phyloP scores from a whole-genome alignment of 2,888 invertebrate genomes.

The Scaptodrosophila latifasciaeformis region DNA sequence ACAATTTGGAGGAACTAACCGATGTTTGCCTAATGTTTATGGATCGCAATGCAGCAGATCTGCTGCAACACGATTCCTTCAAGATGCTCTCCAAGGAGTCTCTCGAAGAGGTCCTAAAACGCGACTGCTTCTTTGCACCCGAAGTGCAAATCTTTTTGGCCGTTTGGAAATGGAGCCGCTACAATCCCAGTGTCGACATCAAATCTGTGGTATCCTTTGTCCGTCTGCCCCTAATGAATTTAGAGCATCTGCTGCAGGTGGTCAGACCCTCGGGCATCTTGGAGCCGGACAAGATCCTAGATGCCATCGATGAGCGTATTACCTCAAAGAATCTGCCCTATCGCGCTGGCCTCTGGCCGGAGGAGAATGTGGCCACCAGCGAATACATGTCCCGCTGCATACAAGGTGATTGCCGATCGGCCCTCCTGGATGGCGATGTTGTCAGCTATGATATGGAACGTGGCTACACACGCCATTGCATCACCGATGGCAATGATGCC shows the following conservation, averaged over 20 bases:
- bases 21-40: conserved; percentile 92
- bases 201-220: conserved; percentile 79
- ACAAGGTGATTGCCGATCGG: conserved; percentile 91
- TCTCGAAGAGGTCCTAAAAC: conserved; percentile 87
- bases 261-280: conserved; percentile 92
- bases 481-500: conserved; percentile 81
- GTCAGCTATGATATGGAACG: conserved; percentile 93
- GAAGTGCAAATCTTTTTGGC: conserved; percentile 97
- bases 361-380: conserved; percentile 92
- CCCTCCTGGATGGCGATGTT: conserved; percentile 92
- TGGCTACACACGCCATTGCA: conserved; percentile 92
- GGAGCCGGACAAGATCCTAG: conserved; percentile 91
- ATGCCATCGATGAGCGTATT: conserved; percentile 93
- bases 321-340: conserved; percentile 88
- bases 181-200: conserved; percentile 80
- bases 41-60: conserved; percentile 90
- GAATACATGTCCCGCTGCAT: conserved; percentile 90
- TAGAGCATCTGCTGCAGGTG: conserved; percentile 89
- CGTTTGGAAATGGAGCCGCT: conserved; percentile 89
- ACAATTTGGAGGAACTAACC: conserved; percentile 80
- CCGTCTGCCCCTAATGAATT: conserved; percentile 90
- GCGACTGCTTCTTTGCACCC: conserved; percentile 97
- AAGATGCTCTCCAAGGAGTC: conserved; percentile 85
- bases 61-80: conserved; percentile 90
- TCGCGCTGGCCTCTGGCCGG: conserved; percentile 87